Evolutionary conservation across 2,888 invertebrate species (phyloP).

Genomic region (Dryomyza anilis): DNA sequence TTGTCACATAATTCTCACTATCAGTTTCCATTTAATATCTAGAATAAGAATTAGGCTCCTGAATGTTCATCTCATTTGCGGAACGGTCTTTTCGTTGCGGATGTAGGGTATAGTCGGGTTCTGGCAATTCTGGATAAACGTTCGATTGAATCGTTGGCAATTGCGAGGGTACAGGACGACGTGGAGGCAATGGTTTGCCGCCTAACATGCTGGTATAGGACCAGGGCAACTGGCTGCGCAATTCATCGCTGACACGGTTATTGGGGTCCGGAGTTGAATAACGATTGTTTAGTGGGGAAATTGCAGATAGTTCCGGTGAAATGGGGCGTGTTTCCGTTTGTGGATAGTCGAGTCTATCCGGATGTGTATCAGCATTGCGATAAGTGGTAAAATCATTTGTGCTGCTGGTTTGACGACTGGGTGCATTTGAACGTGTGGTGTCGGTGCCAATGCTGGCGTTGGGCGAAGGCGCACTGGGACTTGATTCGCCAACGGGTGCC

Average conservation of each 20-base stretch:
- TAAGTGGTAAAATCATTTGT: slow-evolving; percentile 40
- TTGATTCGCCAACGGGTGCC: background rate
- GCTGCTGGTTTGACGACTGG: background rate
- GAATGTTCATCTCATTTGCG: background rate
- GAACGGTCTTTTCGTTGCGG: background rate
- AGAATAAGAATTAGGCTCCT: slow-evolving; percentile 14
- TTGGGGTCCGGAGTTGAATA: slow-evolving; percentile 45
- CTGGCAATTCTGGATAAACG: slow-evolving; percentile 67
- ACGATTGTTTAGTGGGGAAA: slow-evolving; percentile 53
- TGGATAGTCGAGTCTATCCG: slow-evolving; percentile 53
- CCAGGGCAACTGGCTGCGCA: slow-evolving; percentile 69
- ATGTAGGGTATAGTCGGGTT: slow-evolving; percentile 64
- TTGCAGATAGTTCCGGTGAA: slow-evolving; percentile 40
- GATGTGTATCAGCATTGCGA: slow-evolving; percentile 52
- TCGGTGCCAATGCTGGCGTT: background rate
- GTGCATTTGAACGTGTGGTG: background rate
- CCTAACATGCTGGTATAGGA: slow-evolving; percentile 61
- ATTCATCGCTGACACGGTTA: slow-evolving; percentile 59
- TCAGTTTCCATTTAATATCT: background rate
- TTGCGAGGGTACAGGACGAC: slow-evolving; percentile 44
- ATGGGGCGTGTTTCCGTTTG: slow-evolving; percentile 31
- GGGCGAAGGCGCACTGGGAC: background rate
- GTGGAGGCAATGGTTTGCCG: slow-evolving; percentile 45
- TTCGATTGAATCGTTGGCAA: slow-evolving; percentile 60
- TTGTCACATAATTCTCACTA: too few relatives aligned